Evolutionary conservation across 2,888 invertebrate genomes (phyloP).

Genomic region (Melikaiella ostensackeni): DNA sequence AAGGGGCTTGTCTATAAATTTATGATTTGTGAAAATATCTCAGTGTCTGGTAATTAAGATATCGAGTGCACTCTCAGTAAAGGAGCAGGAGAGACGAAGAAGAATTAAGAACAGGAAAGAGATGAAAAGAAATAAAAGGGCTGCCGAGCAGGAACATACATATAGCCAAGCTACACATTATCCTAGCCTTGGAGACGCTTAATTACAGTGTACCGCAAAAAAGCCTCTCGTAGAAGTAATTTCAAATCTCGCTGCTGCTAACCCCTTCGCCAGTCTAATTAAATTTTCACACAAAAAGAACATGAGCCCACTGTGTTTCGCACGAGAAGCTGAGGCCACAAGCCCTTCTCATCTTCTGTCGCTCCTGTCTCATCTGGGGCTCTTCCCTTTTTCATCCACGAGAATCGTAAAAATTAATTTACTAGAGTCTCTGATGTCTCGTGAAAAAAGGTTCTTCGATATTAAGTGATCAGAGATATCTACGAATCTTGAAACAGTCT

Average conservation of each 20-base stretch:
- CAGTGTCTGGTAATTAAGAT: conserved; percentile 69
- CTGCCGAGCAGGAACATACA: conserved; percentile 1
- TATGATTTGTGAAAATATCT: conserved; percentile 68
- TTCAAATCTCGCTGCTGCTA: conserved; percentile 65
- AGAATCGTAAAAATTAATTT: conserved; percentile 26
- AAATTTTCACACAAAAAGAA: conserved; percentile 69
- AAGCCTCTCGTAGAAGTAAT: conserved; percentile 68
- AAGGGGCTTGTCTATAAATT: conserved; percentile 68
- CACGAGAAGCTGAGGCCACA: conserved; percentile 38
- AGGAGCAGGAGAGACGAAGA: conserved; percentile 34
- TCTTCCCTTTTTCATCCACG: conserved; percentile 8
- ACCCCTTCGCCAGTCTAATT: conserved; percentile 66
- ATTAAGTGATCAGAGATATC: neutral
- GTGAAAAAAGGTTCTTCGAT: neutral
- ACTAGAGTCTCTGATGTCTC: neutral
- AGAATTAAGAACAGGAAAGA: conserved; percentile 34
- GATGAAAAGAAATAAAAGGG: conserved; percentile 28
- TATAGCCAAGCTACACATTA: conserved; percentile 47
- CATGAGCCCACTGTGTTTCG: conserved; percentile 40
- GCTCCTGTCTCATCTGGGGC: neutral
- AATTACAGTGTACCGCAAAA: conserved; percentile 63
- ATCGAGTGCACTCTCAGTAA: conserved; percentile 54
- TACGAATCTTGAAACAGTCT: neutral
- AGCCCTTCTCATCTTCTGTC: conserved; percentile 15
- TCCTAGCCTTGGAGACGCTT: conserved; percentile 63